Evolutionary conservation across 2,888 invertebrate species (phyloP), one percentile per base, ranked within the genome.

Genomic region (Mesoligia furuncula): DNA sequence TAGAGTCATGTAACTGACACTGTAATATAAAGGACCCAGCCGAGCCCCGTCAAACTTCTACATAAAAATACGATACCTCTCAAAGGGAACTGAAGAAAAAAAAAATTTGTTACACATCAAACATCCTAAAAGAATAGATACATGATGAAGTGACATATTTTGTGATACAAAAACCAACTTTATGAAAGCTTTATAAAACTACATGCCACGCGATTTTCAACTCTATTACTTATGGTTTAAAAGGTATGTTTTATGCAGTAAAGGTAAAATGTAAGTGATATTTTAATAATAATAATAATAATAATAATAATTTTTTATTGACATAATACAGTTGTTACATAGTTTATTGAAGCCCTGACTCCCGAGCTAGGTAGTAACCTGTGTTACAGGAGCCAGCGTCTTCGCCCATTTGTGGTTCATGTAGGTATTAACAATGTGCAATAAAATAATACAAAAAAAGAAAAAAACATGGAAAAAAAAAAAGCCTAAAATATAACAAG

Each of bases 51-150:
- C 79, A 77, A 84, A 84, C 65, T 79, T 76, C 36, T 62, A 80
- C 62, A 81, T 84, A 79, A 88, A 89, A 88, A 91, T 83, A 79
- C 81, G 88, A 90, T 90, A 90, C 84, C 81, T 83, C 90, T 86
- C 89, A 76, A 85, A 87, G 90, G 87, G 85, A 87, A 84, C 72
- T 65, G 77, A 80, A 73, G 77, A 80, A 83, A 87, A 15, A 85
- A 84, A 84, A 85, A 84, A 87, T 84, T 86, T 83, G 86, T 87
- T 85, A 70, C 62, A 88, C 85, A 88, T 87, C 85, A 87, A 89
- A 88, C 80, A 69, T 70, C 84, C 77, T 80, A 80, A 83, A 84
- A 85, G 83, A 86, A 86, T 77, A 75, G 76, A 84, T 77, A 70
- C 71, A 75, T 79, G 77, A 89, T 83, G 80, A 84, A 82, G 81